These are phyloP conservation scores for Pecten maximus DNA, from an alignment of 2,888 invertebrate species.

Conservation along the genomic window DNA sequence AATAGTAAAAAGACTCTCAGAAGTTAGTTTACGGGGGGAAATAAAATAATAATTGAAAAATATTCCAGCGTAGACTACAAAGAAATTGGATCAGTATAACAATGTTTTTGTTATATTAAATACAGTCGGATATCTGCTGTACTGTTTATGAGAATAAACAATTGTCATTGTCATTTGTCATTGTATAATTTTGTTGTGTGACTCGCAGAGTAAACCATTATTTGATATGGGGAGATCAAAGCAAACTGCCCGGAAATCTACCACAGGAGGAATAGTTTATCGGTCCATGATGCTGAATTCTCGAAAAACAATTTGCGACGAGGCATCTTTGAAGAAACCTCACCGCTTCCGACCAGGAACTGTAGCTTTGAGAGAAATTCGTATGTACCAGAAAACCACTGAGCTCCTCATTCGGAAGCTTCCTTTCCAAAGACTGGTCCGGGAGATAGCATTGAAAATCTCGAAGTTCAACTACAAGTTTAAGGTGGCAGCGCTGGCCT, in stretches of 20 bases:
- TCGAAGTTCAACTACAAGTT: conserved; percentile 1
- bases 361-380: conserved; percentile 82
- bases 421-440: conserved; percentile 82
- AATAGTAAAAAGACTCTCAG: too few relatives aligned
- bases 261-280: conserved; percentile 82
- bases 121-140: too few relatives aligned
- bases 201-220: neutral
- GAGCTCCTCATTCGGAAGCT: conserved; percentile 82
- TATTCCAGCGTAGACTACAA: too few relatives aligned
- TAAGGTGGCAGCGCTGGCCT: neutral
- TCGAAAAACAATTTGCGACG: conserved; percentile 82
- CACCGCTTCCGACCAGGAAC: conserved; percentile 83
- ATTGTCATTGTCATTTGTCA: too few relatives aligned
- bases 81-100: too few relatives aligned
- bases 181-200: too few relatives aligned
- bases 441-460: conserved; percentile 75
- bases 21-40: too few relatives aligned
- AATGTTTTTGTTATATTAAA: too few relatives aligned
- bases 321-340: conserved; percentile 82
- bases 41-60: too few relatives aligned
- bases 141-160: too few relatives aligned
- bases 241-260: conserved; percentile 83
- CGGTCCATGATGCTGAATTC: conserved; percentile 82
- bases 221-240: conserved; percentile 82
- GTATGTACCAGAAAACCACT: conserved; percentile 82